Conservation (phyloP, 2,113 vertebrate species). For the Chaetura pelagica region DNA sequence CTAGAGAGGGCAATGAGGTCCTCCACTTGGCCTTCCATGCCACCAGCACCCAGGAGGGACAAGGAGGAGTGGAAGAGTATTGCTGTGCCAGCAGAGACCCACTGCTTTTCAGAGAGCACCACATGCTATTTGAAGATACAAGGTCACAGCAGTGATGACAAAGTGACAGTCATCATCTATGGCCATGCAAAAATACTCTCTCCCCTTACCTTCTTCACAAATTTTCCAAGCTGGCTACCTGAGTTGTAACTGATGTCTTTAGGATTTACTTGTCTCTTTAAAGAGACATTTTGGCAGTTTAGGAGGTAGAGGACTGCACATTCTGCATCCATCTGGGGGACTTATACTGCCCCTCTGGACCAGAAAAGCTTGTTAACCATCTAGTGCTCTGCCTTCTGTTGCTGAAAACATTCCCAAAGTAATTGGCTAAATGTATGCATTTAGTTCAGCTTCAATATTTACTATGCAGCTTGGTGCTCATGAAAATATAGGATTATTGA, state of each 20-base stretch:
- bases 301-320: background rate
- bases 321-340: background rate
- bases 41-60: background rate
- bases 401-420: background rate
- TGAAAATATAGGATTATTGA: background rate
- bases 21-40: background rate
- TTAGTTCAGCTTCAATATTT: background rate
- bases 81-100: background rate
- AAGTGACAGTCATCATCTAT: background rate
- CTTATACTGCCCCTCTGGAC: background rate
- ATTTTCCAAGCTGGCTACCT: background rate
- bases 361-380: background rate
- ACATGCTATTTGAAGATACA: background rate
- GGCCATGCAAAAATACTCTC: background rate
- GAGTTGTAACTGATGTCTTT: background rate
- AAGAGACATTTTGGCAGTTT: background rate
- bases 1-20: background rate
- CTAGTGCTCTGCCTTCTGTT: background rate
- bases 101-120: background rate
- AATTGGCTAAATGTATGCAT: accelerated
- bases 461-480: background rate
- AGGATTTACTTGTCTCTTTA: background rate
- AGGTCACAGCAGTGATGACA: background rate
- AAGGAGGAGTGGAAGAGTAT: background rate
- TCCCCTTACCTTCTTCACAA: background rate